Evolutionary conservation across 2,113 vertebrate species (phyloP).

Genomic region (Amphilophus citrinellus): DNA sequence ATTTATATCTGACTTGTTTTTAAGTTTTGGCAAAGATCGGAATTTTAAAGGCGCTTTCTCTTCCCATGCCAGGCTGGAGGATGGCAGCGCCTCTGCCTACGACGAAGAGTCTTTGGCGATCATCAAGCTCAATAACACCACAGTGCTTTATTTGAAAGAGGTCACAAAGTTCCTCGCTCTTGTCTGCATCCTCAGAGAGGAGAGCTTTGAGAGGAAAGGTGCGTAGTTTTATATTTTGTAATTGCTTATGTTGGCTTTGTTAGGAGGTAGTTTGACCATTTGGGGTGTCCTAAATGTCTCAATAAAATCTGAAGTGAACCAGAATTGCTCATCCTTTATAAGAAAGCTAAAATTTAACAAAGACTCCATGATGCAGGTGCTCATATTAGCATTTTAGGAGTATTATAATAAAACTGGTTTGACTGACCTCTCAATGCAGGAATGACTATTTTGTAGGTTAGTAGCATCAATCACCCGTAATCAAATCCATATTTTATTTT

Average conservation of each 20-base stretch:
- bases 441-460: too few relatives aligned
- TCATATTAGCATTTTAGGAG: too few relatives aligned
- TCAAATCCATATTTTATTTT: too few relatives aligned
- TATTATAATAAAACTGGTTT: too few relatives aligned
- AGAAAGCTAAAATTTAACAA: too few relatives aligned
- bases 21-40: not conserved
- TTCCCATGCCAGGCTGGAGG: conserved; percentile 85
- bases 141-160: conserved; percentile 97
- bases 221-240: not conserved
- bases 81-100: conserved; percentile 92
- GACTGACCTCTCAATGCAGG: too few relatives aligned
- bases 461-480: too few relatives aligned
- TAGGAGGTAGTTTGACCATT: too few relatives aligned
- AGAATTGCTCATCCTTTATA: too few relatives aligned
- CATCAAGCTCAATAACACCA: conserved; percentile 98
- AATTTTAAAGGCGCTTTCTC: not conserved
- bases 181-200: conserved; percentile 97
- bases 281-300: not conserved
- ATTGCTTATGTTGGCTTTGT: not conserved
- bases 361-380: too few relatives aligned
- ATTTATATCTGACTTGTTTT: conserved; percentile 84
- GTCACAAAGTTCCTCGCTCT: conserved; percentile 97
- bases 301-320: not conserved
- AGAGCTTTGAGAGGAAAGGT: conserved; percentile 99
- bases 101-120: conserved; percentile 97